Base-by-base conservation (phyloP, 2,113 vertebrate genomes). In the Pterocles orientalis region DNA sequence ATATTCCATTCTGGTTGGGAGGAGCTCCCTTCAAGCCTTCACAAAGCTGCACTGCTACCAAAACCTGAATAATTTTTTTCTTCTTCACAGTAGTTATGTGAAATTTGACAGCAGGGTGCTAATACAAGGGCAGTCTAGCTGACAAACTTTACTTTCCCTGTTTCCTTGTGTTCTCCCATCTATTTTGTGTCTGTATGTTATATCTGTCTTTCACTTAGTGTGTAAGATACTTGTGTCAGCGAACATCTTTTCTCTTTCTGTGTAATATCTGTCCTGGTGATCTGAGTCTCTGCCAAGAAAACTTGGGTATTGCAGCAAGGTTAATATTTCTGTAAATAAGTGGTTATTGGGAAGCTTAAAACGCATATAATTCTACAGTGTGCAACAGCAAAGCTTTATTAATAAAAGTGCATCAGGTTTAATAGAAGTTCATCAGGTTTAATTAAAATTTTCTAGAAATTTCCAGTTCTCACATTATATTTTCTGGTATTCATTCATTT, bases 391-490 rank as follows among this genome's bases (percentile, higher is more conserved):
- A 76, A 75, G 2, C 3, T 48, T 53, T 66, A 39, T n/a, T 51
- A 18, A 47, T 31, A 43, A 58, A 81, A 90, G 18, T 26, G 21
- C 1, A 29, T 89, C n/a, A n/a, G n/a, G n/a, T n/a, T n/a, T n/a
- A n/a, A n/a, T n/a, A n/a, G n/a, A n/a, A n/a, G n/a, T 84, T 12
- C 10, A 64, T 58, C 8, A 57, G 3, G 15, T 69, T 65, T 8
- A 19, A 41, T 31, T 31, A 69, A 56, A 31, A 26, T 21, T 17
- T 69, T 76, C 8, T 47, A 43, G 28, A 78, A 36, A 56, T 60
- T 73, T 84, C n/a, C 26, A 43, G 8, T 20, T 77, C 3, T 0
- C 7, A 29, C 1, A 2, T n/a, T 51, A 28, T 45, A 2, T n/a
- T 51, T 25, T 45, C 13, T 61, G 18, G 1, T 57, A 9, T 43